These are phyloP conservation scores for Cuculus canorus DNA, from an alignment of 2,797 vertebrate genomes.

Conservation along the genomic window DNA sequence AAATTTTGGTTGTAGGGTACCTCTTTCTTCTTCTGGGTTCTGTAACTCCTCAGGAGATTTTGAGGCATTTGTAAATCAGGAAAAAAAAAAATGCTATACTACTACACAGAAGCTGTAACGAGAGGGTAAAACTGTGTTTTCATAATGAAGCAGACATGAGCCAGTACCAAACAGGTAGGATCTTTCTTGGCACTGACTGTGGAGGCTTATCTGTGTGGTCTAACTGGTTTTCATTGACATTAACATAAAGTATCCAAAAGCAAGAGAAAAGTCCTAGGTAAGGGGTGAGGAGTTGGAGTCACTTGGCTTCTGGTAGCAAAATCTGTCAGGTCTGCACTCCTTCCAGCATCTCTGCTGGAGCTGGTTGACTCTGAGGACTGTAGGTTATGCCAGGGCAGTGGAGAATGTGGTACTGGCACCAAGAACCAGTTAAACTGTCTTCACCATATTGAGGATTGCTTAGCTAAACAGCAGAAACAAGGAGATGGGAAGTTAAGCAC, in stretches of 20 bases:
- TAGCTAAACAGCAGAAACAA: neutral
- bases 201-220: neutral
- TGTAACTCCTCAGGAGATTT: neutral
- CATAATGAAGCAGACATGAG: neutral
- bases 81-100: neutral
- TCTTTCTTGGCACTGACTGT: neutral
- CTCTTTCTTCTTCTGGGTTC: neutral
- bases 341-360: neutral
- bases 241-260: neutral
- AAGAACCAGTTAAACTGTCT: neutral
- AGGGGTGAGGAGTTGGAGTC: neutral
- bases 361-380: neutral
- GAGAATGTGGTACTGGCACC: fast-evolving
- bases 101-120: neutral
- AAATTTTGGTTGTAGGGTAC: neutral
- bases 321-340: neutral
- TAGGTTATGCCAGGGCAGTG: neutral
- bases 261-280: neutral
- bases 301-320: neutral
- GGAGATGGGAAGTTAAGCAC: neutral
- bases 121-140: neutral
- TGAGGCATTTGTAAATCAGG: neutral
- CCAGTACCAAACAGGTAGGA: neutral
- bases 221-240: neutral
- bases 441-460: fast-evolving